phyloP scores from a whole-genome alignment of 2,113 vertebrate species.

The Thinocorus orbignyianus region DNA sequence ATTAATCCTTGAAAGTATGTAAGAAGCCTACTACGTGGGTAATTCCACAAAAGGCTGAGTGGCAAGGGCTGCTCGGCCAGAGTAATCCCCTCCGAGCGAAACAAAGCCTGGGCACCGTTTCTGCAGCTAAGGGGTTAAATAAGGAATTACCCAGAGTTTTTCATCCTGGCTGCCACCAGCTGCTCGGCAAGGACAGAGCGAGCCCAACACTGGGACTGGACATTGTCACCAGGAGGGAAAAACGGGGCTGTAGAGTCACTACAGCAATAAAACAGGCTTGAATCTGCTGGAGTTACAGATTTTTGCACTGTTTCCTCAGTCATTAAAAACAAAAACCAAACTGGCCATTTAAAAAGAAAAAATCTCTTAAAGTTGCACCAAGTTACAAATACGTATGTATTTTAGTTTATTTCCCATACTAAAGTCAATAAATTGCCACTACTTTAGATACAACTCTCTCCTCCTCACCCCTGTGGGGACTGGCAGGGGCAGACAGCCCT shows the following conservation, averaged over 20 bases:
- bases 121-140: constrained; percentile 7
- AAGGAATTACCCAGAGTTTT: background rate
- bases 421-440: background rate
- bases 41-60: constrained; percentile 16
- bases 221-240: background rate
- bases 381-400: background rate
- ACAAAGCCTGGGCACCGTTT: background rate
- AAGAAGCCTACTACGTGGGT: background rate
- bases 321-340: background rate
- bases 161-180: accelerated
- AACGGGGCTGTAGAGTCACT: background rate
- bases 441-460: background rate
- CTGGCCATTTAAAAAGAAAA: background rate
- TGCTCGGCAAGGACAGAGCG: background rate
- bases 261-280: background rate
- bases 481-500: accelerated
- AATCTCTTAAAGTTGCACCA: background rate
- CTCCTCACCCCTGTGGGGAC: accelerated
- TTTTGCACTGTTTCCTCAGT: background rate
- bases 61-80: background rate
- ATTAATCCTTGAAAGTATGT: constrained; percentile 9
- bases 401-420: background rate
- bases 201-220: background rate
- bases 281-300: background rate
- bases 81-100: background rate